These are phyloP conservation scores for Cephonodes hylas DNA, from an alignment of 2,888 invertebrate species.

Conservation along the genomic window DNA sequence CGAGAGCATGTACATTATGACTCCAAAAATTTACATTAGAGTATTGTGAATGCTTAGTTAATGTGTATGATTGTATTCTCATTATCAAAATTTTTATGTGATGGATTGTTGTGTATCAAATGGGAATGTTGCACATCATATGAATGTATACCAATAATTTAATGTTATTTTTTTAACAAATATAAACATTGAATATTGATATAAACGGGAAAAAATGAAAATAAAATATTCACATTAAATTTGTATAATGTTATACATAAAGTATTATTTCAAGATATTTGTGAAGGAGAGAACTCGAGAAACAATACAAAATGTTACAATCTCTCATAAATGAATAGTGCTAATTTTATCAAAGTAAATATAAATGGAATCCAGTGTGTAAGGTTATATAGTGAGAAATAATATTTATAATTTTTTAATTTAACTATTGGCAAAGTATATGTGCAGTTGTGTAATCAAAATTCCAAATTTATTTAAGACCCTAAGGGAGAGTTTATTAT, in stretches of 20 bases:
- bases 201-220: conserved; percentile 5
- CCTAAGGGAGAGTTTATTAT: conserved; percentile 17
- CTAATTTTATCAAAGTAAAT: conserved; percentile 22
- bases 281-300: conserved; percentile 6
- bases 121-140: conserved; percentile 32
- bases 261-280: conserved; percentile 4
- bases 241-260: conserved; percentile 10
- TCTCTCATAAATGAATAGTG: conserved; percentile 18
- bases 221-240: conserved; percentile 7
- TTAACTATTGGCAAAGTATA: conserved; percentile 35
- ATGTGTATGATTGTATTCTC: conserved; percentile 64
- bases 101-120: conserved; percentile 45
- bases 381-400: conserved; percentile 39
- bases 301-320: conserved; percentile 4
- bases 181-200: conserved; percentile 16
- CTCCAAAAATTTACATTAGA: conserved; percentile 71
- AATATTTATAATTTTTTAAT: conserved; percentile 42
- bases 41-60: conserved; percentile 63
- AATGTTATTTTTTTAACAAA: conserved; percentile 41
- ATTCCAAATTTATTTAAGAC: conserved; percentile 28
- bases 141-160: conserved; percentile 64
- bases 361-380: conserved; percentile 38
- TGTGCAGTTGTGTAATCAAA: conserved; percentile 35
- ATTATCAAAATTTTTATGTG: conserved; percentile 57
- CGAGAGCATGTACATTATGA: conserved; percentile 61